A percentile compares a stretch with the other conserved stretches of the same genome.
These are phyloP conservation scores for Abrostola triplasia DNA, from an alignment of 2,888 invertebrate genomes.

Conservation along the genomic window DNA sequence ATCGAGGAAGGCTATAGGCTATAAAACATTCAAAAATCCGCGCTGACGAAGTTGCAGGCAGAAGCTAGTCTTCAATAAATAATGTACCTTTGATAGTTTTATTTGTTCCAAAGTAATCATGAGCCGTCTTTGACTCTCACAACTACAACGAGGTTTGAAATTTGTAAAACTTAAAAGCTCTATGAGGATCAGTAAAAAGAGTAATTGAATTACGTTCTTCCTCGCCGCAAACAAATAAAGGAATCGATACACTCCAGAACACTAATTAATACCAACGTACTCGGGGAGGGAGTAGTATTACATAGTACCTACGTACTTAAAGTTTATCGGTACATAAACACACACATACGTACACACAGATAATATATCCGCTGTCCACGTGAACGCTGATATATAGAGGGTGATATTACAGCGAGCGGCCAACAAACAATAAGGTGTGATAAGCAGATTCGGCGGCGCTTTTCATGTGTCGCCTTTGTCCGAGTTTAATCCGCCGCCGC, in stretches of 20 bases:
- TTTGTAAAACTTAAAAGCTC: no score
- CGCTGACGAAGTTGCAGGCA: no score
- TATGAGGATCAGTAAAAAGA: no score
- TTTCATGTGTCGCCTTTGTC: conserved; percentile 85
- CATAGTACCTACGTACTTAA: conserved; percentile 39
- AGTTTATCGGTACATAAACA: conserved; percentile 66
- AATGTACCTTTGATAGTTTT: no score
- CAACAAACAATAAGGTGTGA: conserved; percentile 83
- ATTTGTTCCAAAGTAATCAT: no score
- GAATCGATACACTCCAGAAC: conserved; percentile 40
- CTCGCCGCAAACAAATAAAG: conserved; percentile 16
- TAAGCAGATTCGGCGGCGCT: conserved; percentile 85
- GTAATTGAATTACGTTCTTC: no score
- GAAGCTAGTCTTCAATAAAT: no score
- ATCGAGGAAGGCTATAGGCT: no score
- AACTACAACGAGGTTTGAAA: no score
- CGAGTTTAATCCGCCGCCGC: conserved; percentile 76
- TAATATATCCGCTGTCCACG: conserved; percentile 65
- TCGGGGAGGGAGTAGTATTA: conserved; percentile 48
- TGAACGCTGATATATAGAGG: conserved; percentile 80
- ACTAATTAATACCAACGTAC: conserved; percentile 46
- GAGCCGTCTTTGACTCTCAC: no score
- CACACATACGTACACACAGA: conserved; percentile 55
- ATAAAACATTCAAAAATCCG: no score
- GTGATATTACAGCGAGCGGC: conserved; percentile 77